Base-by-base conservation (phyloP, 2,797 vertebrate species). In the Heliangelus exortis region DNA sequence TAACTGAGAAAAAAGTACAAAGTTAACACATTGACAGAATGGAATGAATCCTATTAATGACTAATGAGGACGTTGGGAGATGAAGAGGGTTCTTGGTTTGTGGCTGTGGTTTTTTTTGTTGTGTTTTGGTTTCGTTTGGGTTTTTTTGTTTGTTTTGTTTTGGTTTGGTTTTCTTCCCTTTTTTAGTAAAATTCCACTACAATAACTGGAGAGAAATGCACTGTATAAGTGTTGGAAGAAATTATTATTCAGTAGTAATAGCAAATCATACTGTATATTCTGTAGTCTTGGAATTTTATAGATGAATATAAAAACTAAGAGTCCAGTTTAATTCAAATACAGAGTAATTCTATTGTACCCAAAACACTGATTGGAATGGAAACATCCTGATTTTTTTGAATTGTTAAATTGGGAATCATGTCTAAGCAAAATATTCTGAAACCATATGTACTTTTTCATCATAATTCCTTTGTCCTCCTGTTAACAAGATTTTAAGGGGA, bases 111-210 rank as follows among this genome's bases (percentile, higher is more conserved):
- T 41, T 41, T 13, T 39, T 39, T 11, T 39, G 12, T 41, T 41
- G 13, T 14, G 13, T 41, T 41, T 41, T 41, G 39, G 39, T 41
- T 41, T 41, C 13, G 39, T 41, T 41, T 41, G 39, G 39, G 39
- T 14, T 41, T 41, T 41, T 6, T 41, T 41, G 39, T 41, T 41
- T 41, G 39, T 41, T 41, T 41, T 41, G 39, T 39, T 11, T 39
- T 39, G 0, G 0, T 29, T 39, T 31, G 36, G 12, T 67, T 15
- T 6, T 0, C 2, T 68, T 59, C 23, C 5, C 2, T 1, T 22
- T 61, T 63, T 72, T 66, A 72, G 85, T 53, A 79, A 21, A 69
- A 68, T 65, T 93, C 15, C 0, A 1, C 19, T 85, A 6, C 47
- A 65, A 54, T 12, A 68, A 6, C 18, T 53, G 29, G 14, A 23